A percentile compares a stretch with the other conserved stretches of the same genome.
These are phyloP conservation scores for Scarus forsteni DNA, from an alignment of 2,797 vertebrate genomes.

Conservation along the genomic window DNA sequence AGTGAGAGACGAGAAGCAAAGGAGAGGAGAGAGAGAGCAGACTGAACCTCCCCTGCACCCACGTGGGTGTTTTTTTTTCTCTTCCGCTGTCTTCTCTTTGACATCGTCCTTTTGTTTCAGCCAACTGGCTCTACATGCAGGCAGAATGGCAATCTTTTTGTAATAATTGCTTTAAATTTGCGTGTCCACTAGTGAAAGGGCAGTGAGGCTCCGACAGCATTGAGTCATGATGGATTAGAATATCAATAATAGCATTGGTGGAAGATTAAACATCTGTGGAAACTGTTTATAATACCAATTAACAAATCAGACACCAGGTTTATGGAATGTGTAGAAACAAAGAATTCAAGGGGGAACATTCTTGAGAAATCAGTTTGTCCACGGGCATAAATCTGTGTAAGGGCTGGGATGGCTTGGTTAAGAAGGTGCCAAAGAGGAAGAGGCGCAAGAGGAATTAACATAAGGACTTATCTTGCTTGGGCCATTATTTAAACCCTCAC, in stretches of 20 bases:
- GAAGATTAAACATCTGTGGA: conserved; percentile 52
- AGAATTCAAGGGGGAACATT: conserved; percentile 46
- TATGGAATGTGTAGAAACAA: conserved; percentile 46
- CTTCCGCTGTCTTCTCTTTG: conserved; percentile 34
- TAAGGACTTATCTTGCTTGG: conserved; percentile 89
- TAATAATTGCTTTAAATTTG: conserved; percentile 65
- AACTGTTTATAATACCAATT: too few species aligned
- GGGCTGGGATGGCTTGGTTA: conserved; percentile 84
- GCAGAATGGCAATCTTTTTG: conserved; percentile 56
- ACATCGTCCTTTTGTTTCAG: conserved; percentile 67
- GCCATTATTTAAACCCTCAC: conserved; percentile 91
- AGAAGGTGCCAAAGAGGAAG: conserved; percentile 87
- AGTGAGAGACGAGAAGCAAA: conserved; percentile 48
- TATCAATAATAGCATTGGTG: conserved; percentile 54
- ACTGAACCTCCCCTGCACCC: conserved; percentile 46
- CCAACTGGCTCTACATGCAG: conserved; percentile 53
- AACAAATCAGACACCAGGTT: conserved; percentile 33
- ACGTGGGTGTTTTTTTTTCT: conserved; percentile 45
- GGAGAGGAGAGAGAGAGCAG: conserved; percentile 50
- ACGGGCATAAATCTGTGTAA: conserved; percentile 82
- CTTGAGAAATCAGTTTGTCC: conserved; percentile 54
- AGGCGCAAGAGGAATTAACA: conserved; percentile 93
- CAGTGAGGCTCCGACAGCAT: conserved; percentile 36
- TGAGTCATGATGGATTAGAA: conserved; percentile 55
- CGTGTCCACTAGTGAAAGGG: conserved; percentile 59